Conservation (phyloP, 2,797 vertebrate species). For the Melanotaenia parkinsoni region DNA sequence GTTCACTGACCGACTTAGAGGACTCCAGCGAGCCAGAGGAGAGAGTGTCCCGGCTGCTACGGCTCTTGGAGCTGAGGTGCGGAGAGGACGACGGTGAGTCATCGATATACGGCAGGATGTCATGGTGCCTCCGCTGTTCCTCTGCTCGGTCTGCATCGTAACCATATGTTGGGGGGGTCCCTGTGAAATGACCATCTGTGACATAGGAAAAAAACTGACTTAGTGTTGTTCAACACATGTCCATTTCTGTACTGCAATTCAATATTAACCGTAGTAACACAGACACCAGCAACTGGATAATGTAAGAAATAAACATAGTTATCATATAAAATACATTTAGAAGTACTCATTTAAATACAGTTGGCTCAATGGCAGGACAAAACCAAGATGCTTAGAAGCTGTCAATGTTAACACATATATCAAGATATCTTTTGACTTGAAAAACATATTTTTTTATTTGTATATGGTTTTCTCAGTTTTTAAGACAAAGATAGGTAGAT, state of each 20-base stretch:
- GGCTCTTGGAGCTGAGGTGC: constrained; percentile 93
- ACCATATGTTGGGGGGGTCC: constrained; percentile 87
- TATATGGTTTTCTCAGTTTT: background rate
- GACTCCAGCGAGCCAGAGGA: constrained; percentile 91
- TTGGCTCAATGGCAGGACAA: background rate
- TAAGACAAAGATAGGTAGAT: constrained; percentile 1
- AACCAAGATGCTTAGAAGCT: background rate
- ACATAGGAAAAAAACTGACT: constrained; percentile 3
- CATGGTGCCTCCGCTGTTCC: constrained; percentile 91
- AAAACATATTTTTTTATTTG: constrained; percentile 2
- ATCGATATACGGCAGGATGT: constrained; percentile 94
- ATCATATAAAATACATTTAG: background rate
- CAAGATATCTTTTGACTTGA: background rate
- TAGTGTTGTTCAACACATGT: background rate
- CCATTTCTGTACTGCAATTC: background rate
- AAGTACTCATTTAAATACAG: background rate
- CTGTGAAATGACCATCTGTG: constrained; percentile 88
- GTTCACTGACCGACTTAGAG: constrained; percentile 90
- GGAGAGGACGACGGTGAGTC: constrained; percentile 96
- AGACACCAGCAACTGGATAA: background rate
- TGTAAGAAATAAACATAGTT: background rate
- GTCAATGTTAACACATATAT: constrained; percentile 11
- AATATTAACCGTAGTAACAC: background rate
- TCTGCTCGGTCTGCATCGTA: constrained; percentile 90
- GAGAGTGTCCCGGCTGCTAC: constrained; percentile 89